Evolutionary conservation across 2,113 vertebrate species (phyloP), one percentile per base, ranked within the genome.

Genomic region (Lethenteron camtschaticum): DNA sequence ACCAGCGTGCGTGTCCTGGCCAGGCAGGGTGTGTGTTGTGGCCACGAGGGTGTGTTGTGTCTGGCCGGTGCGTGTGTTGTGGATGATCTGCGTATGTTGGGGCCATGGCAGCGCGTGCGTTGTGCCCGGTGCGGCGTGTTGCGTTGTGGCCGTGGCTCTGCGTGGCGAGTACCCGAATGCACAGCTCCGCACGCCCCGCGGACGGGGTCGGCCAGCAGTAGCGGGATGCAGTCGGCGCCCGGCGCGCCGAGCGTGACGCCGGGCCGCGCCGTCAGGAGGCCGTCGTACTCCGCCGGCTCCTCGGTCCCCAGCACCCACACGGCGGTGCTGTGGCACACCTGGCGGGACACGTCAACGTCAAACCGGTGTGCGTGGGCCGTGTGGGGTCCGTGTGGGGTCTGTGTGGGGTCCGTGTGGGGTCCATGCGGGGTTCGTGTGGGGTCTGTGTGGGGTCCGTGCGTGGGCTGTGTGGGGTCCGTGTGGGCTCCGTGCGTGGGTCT

Each of bases 191-290:
- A 87, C 68, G 80, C 87, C 78, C 82, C 89, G 73, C 72, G 76
- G 75, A 87, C 81, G 3, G 88, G 87, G 76, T 95, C 90, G 69
- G 86, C 83, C 71, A 96, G 91, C 68, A 97, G 78, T 72, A 97
- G 73, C 0, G 90, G 85, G 74, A 96, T 88, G 78, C 92, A 97
- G 75, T 97, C 92, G 41, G 92, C 89, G 2, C 90, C 88, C 0
- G 87, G 87, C 68, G 91, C 89, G 1, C 85, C 84, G 69, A 96
- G 71, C 0, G 88, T 86, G 60, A 87, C 75, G 5, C 81, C 85
- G 2, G 59, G 80, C 75, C 76, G 82, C 70, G 92, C 76, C 0
- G 89, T 88, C 24, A 87, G 82, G 70, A 95, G 81, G n/a, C 82
- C 87, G 73, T 97, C 90, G 10, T 92, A 97, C 71, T 75, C 79